A percentile compares a stretch with the other conserved stretches of the same genome.
phyloP scores from a whole-genome alignment of 35 echinoderm and acorn worm genomes.

The Hemicentrotus pulcherrimus region DNA sequence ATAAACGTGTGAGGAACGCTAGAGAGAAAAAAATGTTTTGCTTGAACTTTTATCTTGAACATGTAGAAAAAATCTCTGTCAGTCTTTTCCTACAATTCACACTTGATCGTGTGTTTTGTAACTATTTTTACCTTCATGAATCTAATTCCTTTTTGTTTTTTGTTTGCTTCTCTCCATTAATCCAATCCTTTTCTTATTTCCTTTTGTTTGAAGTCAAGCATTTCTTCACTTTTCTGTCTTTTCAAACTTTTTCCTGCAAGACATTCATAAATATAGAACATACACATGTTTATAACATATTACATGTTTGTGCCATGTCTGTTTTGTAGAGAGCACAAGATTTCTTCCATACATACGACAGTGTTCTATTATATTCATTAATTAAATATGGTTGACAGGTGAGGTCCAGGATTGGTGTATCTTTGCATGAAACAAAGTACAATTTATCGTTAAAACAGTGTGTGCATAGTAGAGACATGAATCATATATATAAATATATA shows the following conservation, averaged over 20 bases:
- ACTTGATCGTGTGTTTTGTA: not conserved
- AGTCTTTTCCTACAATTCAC: not conserved
- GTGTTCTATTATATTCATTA: constrained; percentile 25
- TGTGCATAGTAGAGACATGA: constrained; percentile 37
- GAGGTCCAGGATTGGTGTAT: not conserved
- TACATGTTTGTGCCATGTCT: not conserved
- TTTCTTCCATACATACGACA: constrained; percentile 32
- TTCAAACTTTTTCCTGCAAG: not conserved
- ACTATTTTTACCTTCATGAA: not conserved
- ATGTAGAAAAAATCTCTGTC: not conserved
- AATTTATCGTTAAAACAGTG: constrained; percentile 42
- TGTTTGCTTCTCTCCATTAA: not conserved
- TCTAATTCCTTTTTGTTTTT: not conserved
- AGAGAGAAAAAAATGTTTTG: not conserved
- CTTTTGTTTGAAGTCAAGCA: not conserved
- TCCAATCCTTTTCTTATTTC: not conserved
- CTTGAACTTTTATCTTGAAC: not conserved
- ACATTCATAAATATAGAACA: constrained; percentile 3
- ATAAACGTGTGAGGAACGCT: not conserved
- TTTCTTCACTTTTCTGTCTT: not conserved
- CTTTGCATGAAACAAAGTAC: not conserved
- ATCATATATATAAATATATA: constrained; percentile 42
- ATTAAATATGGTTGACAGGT: not conserved
- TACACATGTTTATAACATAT: not conserved
- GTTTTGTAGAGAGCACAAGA: constrained; percentile 22